Base-by-base conservation (phyloP, 1,140 invertebrate species). In the Grapholita molesta region DNA sequence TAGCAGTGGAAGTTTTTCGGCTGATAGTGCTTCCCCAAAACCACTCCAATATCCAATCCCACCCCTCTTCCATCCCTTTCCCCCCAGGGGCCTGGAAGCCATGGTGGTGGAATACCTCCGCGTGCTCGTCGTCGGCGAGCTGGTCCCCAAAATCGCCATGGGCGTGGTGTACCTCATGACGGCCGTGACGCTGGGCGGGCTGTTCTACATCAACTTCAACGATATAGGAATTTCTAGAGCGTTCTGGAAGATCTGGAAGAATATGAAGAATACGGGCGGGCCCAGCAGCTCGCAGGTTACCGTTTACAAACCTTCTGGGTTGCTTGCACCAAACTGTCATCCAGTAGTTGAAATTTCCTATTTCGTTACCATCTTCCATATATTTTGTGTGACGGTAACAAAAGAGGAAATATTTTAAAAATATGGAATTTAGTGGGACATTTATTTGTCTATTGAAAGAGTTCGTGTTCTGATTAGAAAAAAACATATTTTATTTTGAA, bases 131-230 rank as follows among this genome's bases (percentile, higher is more conserved):
- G 94, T 98, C 83, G 96, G 97, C 42, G 83, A 93, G 55, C 71
- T 96, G 30, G 70, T 97, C 66, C 94, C 97, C 12, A 97, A 97
- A 92, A 68, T 96, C n/a, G 93, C 94, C 1, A 90, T 97, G 68
- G 89, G 86, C 3, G 67, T 94, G 0, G 93, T 98, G 2, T 96
- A 97, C 81, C 70, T 93, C 0, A 25, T 98, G 0, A 96, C 96
- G 3, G 94, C 95, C 6, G 72, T 95, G 0, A 95, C 96, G 3
- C 92, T 99, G 32, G 97, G 96, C 68, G 97, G 97, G 25, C 92
- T 99, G 4, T 94, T 97, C 72, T 96, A 97, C 82, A 95, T 97
- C 68, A 97, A 96, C 78, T 96, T 96, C 86, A 96, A 96, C 83
- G 97, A 98, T 88, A 95, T 97, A 72, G 98, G 98, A 15, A 92